Conservation (phyloP, 2,797 vertebrate species). For the Manis crassicaudata region DNA sequence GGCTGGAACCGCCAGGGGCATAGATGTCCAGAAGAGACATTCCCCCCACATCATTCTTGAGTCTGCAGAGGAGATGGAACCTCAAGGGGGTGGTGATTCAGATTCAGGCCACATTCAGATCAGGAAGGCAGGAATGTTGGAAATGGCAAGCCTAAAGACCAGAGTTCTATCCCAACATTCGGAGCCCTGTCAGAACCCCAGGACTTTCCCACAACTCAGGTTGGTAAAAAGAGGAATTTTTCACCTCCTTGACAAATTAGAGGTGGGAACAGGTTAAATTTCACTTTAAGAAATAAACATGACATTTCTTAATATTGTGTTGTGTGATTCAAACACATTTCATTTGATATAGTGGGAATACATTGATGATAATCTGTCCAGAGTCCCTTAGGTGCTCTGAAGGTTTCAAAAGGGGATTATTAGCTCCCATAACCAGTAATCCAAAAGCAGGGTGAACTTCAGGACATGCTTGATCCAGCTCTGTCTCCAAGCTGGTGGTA, state of each 20-base stretch:
- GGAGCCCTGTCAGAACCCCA: background rate
- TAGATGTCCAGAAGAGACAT: background rate
- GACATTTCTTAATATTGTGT: background rate
- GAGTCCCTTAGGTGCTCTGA: background rate
- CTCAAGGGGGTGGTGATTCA: background rate
- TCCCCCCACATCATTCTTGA: background rate
- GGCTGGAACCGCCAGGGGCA: background rate
- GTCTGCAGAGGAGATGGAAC: background rate
- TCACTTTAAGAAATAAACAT: conserved; percentile 18
- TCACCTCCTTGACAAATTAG: background rate
- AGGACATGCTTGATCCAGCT: background rate
- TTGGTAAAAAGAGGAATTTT: background rate
- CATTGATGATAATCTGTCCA: background rate
- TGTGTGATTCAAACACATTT: background rate
- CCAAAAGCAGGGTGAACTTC: background rate
- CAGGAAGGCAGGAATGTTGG: background rate
- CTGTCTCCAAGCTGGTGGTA: background rate
- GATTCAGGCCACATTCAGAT: background rate
- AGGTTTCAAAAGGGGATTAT: background rate
- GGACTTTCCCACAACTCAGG: background rate
- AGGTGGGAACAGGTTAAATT: conserved; percentile 18
- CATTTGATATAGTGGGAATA: background rate
- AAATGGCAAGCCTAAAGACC: background rate
- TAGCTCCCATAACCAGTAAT: background rate
- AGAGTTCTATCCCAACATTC: background rate